A percentile compares a stretch with the other conserved stretches of the same genome.
phyloP scores from a whole-genome alignment of 1,140 invertebrate species.

The Heliconius hermathena region DNA sequence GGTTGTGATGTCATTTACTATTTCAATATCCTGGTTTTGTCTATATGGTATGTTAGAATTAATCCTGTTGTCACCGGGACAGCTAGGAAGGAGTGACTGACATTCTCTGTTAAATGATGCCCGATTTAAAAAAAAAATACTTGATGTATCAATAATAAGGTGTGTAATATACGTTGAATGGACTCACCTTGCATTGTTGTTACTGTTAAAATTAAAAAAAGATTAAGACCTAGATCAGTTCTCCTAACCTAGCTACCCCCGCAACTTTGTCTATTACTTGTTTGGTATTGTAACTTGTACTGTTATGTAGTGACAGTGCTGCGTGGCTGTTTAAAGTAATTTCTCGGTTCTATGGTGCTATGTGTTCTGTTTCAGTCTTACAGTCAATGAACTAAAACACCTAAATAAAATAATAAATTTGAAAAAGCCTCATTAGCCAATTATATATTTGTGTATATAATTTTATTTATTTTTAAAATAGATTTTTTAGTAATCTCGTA shows the following conservation, averaged over 20 bases:
- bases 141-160: background rate
- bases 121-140: background rate
- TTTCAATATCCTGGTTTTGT: conserved; percentile 40
- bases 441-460: conserved; percentile 77
- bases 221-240: background rate
- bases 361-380: conserved; percentile 72
- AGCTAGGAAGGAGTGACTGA: background rate
- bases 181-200: conserved; percentile 3
- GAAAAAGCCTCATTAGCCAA: conserved; percentile 78
- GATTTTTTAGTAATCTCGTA: conserved; percentile 80
- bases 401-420: conserved; percentile 72
- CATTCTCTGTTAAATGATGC: background rate
- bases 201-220: background rate
- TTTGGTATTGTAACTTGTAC: conserved; percentile 8
- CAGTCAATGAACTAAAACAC: conserved; percentile 69
- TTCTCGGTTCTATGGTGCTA: conserved; percentile 68
- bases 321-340: conserved; percentile 49
- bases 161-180: background rate
- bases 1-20: conserved; percentile 41
- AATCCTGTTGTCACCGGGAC: conserved; percentile 24
- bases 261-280: background rate
- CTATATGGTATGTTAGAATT: conserved; percentile 28
- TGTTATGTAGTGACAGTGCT: conserved; percentile 56
- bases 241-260: background rate
- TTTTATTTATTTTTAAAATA: conserved; percentile 74